Evolutionary conservation across 2,113 vertebrate species (phyloP).

Genomic region (Oostethus manadensis): DNA sequence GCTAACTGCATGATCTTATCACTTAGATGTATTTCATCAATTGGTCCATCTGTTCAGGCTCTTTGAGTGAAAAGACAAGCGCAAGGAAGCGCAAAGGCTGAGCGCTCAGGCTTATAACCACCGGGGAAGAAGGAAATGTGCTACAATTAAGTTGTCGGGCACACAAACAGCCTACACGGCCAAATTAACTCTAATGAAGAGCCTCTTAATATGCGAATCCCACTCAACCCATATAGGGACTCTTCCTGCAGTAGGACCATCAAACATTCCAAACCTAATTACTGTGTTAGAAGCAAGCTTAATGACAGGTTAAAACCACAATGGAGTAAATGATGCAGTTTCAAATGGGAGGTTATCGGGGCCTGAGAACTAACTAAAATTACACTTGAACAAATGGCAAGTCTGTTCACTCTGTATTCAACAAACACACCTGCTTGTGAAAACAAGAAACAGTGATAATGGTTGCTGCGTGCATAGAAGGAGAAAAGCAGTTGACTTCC

Average conservation of each 20-base stretch:
- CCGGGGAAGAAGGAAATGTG: conserved; percentile 48
- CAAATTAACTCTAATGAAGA: conserved; percentile 65
- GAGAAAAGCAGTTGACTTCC: conserved; percentile 56
- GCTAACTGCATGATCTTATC: conserved; percentile 3
- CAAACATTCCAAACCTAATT: conserved; percentile 60
- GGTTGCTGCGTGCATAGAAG: conserved; percentile 37
- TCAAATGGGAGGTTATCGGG: conserved; percentile 5
- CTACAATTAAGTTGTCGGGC: conserved; percentile 61
- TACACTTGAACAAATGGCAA: background rate
- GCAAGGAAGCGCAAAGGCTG: conserved; percentile 28
- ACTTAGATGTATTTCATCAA: conserved; percentile 12
- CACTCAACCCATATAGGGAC: conserved; percentile 61
- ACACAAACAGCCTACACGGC: conserved; percentile 46
- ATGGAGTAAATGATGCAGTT: conserved; percentile 40
- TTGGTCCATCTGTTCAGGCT: conserved; percentile 12
- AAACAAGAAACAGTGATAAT: conserved; percentile 47
- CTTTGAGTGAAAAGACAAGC: conserved; percentile 14
- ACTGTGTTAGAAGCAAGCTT: conserved; percentile 44
- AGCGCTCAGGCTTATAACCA: conserved; percentile 43
- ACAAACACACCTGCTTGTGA: conserved; percentile 3
- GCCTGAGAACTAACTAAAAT: background rate
- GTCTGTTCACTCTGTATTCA: background rate
- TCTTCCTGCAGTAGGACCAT: conserved; percentile 59
- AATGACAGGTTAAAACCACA: conserved; percentile 41
- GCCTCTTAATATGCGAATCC: conserved; percentile 67